These are phyloP conservation scores for Volucella inanis DNA, from an alignment of 2,888 invertebrate genomes.

Conservation along the genomic window DNA sequence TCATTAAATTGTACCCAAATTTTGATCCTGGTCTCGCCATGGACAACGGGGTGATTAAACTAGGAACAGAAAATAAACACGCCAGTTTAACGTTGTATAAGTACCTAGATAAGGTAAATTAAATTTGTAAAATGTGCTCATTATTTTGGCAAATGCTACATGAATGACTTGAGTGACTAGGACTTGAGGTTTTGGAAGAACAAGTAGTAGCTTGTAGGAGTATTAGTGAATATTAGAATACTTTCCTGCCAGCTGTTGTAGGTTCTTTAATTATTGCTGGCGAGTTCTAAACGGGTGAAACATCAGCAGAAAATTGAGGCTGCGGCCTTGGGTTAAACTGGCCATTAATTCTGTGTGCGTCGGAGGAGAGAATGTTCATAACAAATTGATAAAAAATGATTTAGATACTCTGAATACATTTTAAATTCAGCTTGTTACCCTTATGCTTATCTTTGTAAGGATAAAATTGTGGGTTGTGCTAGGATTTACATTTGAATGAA, in stretches of 20 bases:
- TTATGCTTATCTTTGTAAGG: no score
- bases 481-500: no score
- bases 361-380: no score
- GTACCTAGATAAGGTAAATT: slow-evolving; percentile 38
- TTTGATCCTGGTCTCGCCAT: background rate
- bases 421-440: no score
- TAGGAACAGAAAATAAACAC: slow-evolving; percentile 31
- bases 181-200: background rate
- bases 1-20: slow-evolving; percentile 34
- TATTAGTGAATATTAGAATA: background rate
- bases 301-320: no score
- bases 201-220: background rate
- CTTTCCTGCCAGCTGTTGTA: slow-evolving; percentile 36
- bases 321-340: no score
- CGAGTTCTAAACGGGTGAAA: no score
- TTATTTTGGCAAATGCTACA: slow-evolving; percentile 44
- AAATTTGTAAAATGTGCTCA: slow-evolving; percentile 53
- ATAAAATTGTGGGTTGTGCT: no score
- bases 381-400: no score
- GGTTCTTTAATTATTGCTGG: slow-evolving; percentile 25
- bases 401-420: no score
- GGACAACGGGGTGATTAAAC: slow-evolving; percentile 26
- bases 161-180: slow-evolving; percentile 5
- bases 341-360: no score
- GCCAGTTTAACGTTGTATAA: slow-evolving; percentile 45